These are phyloP conservation scores for Zeugodacus cucurbitae DNA, from an alignment of 1,140 invertebrate species.

Conservation along the genomic window DNA sequence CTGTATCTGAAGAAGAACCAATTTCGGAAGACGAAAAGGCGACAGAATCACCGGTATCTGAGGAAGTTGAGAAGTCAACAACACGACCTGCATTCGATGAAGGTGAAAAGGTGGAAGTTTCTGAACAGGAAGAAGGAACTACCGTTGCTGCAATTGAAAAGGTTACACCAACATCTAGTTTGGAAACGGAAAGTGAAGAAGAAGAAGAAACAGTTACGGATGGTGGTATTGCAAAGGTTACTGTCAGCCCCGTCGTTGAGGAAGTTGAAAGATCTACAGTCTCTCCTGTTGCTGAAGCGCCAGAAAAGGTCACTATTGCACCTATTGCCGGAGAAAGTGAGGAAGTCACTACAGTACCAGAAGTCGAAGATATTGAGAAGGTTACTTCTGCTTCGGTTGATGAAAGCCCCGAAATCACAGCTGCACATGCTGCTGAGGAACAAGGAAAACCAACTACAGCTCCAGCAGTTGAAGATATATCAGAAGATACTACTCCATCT, in stretches of 20 bases:
- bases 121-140: background rate
- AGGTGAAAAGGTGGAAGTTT: background rate
- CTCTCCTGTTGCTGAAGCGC: conserved; percentile 13
- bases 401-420: conserved; percentile 7
- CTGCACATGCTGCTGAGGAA: conserved; percentile 31
- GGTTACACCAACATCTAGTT: background rate
- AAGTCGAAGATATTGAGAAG: background rate
- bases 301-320: conserved; percentile 41
- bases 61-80: conserved; percentile 43
- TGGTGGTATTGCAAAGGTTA: background rate
- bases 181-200: background rate
- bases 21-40: background rate
- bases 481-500: conserved; percentile 44
- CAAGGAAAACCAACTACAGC: background rate
- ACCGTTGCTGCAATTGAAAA: background rate
- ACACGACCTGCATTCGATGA: conserved; percentile 40
- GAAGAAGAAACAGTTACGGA: conserved; percentile 14
- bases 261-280: background rate
- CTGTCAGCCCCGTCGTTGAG: background rate
- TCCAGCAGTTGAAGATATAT: background rate
- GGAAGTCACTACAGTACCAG: background rate
- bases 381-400: background rate
- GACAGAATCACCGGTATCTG: background rate
- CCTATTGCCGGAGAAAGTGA: background rate
- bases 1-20: conserved; percentile 19